Base-by-base conservation (phyloP, 1,140 invertebrate genomes). In the Propsilocerus akamusi region DNA sequence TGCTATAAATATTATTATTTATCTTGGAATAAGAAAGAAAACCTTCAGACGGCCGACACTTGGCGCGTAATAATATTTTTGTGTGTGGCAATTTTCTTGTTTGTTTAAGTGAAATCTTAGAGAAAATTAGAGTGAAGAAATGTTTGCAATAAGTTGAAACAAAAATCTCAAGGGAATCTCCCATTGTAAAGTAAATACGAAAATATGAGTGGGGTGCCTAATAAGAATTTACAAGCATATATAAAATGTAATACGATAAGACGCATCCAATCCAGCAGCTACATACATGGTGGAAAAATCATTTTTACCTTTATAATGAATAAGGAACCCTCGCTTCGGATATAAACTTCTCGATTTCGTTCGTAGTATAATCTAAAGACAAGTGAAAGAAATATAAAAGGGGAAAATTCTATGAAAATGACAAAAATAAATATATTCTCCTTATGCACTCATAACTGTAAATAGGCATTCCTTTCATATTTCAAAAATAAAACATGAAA, bases 251-350 rank as follows among this genome's bases (percentile, higher is more conserved):
- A 6, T 5, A 24, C 11, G 5, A 49, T 14, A 37, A 24, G 17
- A 34, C 11, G 23, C 14, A 8, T 11, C 4, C n/a, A n/a, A 34
- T 37, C 11, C 5, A 46, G 46, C 23, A n/a, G n/a, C n/a, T n/a
- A n/a, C n/a, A n/a, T n/a, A n/a, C n/a, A n/a, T n/a, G n/a, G n/a
- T n/a, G n/a, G n/a, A n/a, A n/a, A n/a, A n/a, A n/a, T n/a, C 20
- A 3, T 14, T 14, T 54, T 65, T 59, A 74, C 72, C 70, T 67
- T 72, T 70, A 57, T 72, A 76, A 60, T 73, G 68, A 51, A 72
- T 59, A 8, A 75, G 58, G 49, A 74, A 64, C 47, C 73, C 73
- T 55, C 72, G 63, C 51, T 72, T 72, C 3, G 72, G 72, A 50
- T 66, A 74, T 14, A 68, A 61, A 47, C 64, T 64, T 53, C 67